A percentile compares a stretch with the other conserved stretches of the same genome.
These are phyloP conservation scores for Sinodicranocentrus sp. DNA, from an alignment of 2,888 invertebrate genomes.

Conservation along the genomic window DNA sequence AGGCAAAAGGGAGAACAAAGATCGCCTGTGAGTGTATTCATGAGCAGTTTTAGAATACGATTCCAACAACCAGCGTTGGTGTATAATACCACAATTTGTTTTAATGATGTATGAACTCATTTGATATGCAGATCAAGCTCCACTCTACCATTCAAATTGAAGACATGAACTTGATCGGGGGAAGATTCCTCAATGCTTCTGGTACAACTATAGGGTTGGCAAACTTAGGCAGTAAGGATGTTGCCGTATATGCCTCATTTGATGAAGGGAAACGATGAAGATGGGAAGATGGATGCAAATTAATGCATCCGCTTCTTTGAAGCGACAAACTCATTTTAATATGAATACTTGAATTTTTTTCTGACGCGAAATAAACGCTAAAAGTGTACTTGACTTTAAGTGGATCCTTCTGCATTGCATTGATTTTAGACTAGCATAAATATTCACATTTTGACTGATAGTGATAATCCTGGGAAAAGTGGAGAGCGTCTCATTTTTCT, in stretches of 20 bases:
- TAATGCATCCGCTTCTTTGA: background rate
- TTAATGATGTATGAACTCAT: background rate
- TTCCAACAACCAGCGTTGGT: no score
- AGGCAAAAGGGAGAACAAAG: conserved; percentile 58
- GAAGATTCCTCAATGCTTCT: conserved; percentile 66
- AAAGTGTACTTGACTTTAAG: background rate
- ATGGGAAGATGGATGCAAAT: background rate
- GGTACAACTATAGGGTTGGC: conserved; percentile 68
- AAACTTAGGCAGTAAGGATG: conserved; percentile 67
- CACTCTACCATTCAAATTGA: conserved; percentile 69
- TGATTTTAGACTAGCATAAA: background rate
- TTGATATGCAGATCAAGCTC: conserved; percentile 60
- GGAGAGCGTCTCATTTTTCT: no score
- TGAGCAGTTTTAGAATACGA: no score
- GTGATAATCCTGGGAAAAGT: no score
- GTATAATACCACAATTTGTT: background rate
- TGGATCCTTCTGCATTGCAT: background rate
- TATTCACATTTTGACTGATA: no score
- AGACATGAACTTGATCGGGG: conserved; percentile 73
- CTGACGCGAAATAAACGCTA: background rate
- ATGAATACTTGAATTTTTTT: background rate
- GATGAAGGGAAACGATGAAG: background rate
- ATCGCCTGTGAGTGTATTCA: conserved; percentile 51
- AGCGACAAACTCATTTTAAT: background rate
- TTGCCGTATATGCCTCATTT: conserved; percentile 39